These are phyloP conservation scores for Chondrosia reniformis DNA, from an alignment of 37 sponge, comb jelly and placozoan species.

Conservation along the genomic window DNA sequence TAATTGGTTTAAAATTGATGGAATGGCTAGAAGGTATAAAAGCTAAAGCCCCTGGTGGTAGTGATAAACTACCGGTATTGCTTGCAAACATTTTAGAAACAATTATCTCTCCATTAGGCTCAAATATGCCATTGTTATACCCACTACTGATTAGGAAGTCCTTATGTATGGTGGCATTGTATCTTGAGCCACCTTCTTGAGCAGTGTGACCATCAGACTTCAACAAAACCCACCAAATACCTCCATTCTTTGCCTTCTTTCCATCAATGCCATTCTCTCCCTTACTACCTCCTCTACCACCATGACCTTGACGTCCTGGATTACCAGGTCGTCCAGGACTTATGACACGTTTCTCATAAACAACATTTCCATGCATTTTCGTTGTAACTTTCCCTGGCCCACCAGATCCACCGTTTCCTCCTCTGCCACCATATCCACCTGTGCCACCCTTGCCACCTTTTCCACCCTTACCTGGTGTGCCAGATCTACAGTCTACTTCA, in stretches of 20 bases:
- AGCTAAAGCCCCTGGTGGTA: constrained; percentile 61
- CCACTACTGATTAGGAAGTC: neutral
- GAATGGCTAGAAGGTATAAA: constrained; percentile 60
- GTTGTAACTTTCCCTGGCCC: neutral
- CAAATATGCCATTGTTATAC: constrained; percentile 38
- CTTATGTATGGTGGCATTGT: constrained; percentile 31
- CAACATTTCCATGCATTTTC: neutral
- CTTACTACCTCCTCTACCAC: neutral
- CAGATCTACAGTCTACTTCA: constrained; percentile 20
- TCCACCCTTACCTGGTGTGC: constrained; percentile 30
- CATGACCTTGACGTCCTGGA: constrained; percentile 20
- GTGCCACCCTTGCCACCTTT: constrained; percentile 23
- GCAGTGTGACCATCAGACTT: neutral
- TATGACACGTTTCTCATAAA: neutral
- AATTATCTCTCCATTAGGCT: constrained; percentile 50
- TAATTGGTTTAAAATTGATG: constrained; percentile 62
- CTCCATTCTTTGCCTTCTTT: constrained; percentile 21
- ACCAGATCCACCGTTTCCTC: constrained; percentile 37
- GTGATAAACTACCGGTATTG: constrained; percentile 59
- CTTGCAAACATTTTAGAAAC: constrained; percentile 22
- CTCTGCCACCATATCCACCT: constrained; percentile 26
- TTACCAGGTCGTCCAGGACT: neutral
- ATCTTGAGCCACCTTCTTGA: constrained; percentile 26
- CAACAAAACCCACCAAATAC: constrained; percentile 44
- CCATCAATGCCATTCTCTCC: constrained; percentile 44